Evolutionary conservation across 1,140 invertebrate genomes (phyloP).

Genomic region (Argopecten irradians): DNA sequence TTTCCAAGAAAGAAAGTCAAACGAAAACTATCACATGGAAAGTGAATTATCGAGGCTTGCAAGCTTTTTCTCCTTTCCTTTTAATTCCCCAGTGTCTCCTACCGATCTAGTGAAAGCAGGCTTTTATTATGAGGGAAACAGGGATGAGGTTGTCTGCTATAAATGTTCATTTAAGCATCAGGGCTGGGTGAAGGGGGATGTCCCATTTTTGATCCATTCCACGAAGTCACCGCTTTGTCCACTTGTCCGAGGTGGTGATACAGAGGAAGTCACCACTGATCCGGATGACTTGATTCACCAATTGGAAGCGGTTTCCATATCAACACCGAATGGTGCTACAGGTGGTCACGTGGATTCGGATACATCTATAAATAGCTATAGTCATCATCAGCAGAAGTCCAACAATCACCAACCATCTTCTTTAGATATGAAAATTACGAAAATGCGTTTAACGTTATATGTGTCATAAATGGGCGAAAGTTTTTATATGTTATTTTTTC

Average conservation of each 20-base stretch:
- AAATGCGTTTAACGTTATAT: no score
- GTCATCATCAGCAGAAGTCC: not conserved
- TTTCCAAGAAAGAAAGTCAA: not conserved
- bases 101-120: constrained; percentile 48
- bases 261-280: not conserved
- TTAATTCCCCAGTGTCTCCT: constrained; percentile 29
- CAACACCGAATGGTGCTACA: not conserved
- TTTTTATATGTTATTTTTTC: no score
- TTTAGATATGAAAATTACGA: no score
- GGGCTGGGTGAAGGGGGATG: constrained; percentile 40
- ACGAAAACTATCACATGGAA: not conserved
- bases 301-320: not conserved
- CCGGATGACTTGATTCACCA: not conserved
- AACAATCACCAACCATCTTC: not conserved
- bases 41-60: not conserved
- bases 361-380: not conserved
- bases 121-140: constrained; percentile 50
- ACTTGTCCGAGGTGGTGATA: constrained; percentile 24
- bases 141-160: constrained; percentile 54
- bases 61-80: not conserved
- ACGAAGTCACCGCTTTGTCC: constrained; percentile 42
- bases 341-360: not conserved
- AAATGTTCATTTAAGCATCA: constrained; percentile 41
- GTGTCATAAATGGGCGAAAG: no score
- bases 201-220: constrained; percentile 44